Percentiles rank a stretch among this genome's conserved stretches.
phyloP scores from a whole-genome alignment of 2,888 invertebrate species.

The Balanococcus diminutus region DNA sequence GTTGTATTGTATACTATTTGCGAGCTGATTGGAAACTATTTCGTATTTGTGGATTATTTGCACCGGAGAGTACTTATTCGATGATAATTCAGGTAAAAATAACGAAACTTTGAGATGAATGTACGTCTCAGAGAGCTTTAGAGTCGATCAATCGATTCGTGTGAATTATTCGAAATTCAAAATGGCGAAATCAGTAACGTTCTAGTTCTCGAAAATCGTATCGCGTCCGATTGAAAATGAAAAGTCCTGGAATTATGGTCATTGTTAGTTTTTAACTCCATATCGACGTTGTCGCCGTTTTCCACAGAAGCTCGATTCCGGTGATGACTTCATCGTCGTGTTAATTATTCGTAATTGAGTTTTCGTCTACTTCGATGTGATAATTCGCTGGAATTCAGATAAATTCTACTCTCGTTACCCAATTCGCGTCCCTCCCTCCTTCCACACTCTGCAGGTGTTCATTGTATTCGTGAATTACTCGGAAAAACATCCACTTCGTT shows the following conservation, averaged over 20 bases:
- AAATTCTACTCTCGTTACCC: neutral
- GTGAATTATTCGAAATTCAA: neutral
- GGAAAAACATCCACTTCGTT: neutral
- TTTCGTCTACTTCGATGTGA: neutral
- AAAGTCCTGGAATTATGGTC: neutral
- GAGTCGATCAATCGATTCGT: no score
- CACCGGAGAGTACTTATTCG: neutral
- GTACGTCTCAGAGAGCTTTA: no score
- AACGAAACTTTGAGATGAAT: no score
- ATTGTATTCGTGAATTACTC: neutral
- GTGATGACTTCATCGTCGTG: neutral
- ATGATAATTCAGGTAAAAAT: slow-evolving; percentile 14
- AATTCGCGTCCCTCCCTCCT: neutral
- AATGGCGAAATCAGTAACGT: neutral
- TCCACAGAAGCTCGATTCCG: neutral
- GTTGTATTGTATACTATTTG: slow-evolving; percentile 14
- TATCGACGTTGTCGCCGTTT: neutral
- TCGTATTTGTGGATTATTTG: slow-evolving; percentile 10
- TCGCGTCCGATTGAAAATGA: neutral
- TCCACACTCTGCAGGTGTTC: neutral
- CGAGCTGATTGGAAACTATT: neutral
- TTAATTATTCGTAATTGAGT: neutral
- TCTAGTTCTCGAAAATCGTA: neutral
- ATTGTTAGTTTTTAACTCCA: neutral
- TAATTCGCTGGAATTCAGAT: neutral